Conservation (phyloP, 2,797 vertebrate species). For the Spondyliosoma cantharus region DNA sequence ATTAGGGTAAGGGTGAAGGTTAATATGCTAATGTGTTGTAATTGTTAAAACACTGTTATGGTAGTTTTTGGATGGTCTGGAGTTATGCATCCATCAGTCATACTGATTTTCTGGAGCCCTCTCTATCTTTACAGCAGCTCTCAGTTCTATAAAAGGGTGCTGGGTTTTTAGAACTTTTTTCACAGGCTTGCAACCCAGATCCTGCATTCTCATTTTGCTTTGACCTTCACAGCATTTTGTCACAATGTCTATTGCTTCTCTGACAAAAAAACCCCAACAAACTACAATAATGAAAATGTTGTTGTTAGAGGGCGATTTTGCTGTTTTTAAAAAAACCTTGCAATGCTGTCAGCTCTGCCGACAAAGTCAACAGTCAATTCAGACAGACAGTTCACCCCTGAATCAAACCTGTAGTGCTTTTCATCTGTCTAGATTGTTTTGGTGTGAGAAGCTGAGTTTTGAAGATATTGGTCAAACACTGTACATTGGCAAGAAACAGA, state of each 20-base stretch:
- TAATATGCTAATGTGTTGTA: too few relatives aligned
- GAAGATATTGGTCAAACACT: too few relatives aligned
- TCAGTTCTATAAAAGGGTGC: conserved; percentile 7
- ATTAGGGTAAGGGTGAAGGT: too few relatives aligned
- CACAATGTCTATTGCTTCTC: not conserved
- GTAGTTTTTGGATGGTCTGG: too few relatives aligned
- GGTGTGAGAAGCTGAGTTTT: too few relatives aligned
- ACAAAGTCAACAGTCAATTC: not conserved
- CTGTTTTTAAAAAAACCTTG: not conserved
- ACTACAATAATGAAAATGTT: not conserved
- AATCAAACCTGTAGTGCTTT: too few relatives aligned
- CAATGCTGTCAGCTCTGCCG: not conserved
- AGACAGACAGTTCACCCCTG: too few relatives aligned
- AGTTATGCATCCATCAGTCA: conserved; percentile 14
- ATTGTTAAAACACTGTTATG: too few relatives aligned
- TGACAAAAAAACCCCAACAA: not conserved
- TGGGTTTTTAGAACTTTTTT: not conserved
- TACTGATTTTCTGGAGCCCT: conserved; percentile 8
- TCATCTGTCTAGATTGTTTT: too few relatives aligned
- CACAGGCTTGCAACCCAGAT: conserved; percentile 21
- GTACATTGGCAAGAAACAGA: too few relatives aligned
- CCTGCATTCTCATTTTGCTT: not conserved
- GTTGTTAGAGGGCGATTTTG: not conserved
- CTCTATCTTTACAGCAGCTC: not conserved
- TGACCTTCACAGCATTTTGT: conserved; percentile 8